A percentile compares a stretch with the other conserved stretches of the same genome.
phyloP scores from a whole-genome alignment of 1,140 invertebrate genomes.

The Dryas iulia region DNA sequence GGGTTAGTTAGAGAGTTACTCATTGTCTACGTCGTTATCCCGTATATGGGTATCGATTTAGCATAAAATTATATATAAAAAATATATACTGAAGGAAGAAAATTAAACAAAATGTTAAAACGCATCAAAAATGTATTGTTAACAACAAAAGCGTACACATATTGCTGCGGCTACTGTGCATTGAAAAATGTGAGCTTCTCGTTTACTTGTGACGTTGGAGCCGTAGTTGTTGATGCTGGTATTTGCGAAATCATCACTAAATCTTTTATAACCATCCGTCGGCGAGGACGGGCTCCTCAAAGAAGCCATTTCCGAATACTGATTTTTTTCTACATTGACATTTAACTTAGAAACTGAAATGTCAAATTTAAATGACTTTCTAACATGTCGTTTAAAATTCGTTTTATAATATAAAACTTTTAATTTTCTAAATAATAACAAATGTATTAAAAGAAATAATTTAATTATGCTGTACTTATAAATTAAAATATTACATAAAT shows the following conservation, averaged over 20 bases:
- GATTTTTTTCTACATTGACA: constrained; percentile 41
- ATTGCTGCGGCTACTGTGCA: constrained; percentile 71
- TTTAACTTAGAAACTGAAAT: background rate
- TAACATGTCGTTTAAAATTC: background rate
- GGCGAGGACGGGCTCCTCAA: constrained; percentile 77
- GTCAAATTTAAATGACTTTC: background rate
- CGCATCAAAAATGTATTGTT: constrained; percentile 72
- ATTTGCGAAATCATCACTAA: constrained; percentile 80
- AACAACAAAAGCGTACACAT: constrained; percentile 72
- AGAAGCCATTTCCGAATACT: constrained; percentile 77
- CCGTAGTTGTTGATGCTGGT: constrained; percentile 81
- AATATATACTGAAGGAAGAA: constrained; percentile 42
- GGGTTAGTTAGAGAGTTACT: constrained; percentile 61
- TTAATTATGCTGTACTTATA: too few relatives aligned
- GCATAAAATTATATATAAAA: constrained; percentile 31
- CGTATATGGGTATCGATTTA: constrained; percentile 52
- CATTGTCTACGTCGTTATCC: constrained; percentile 55
- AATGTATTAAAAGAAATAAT: too few relatives aligned
- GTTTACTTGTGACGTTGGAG: constrained; percentile 80
- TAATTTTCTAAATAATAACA: too few relatives aligned
- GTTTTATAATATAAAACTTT: background rate
- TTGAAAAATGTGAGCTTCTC: constrained; percentile 68
- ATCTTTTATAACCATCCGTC: constrained; percentile 81
- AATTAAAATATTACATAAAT: too few relatives aligned
- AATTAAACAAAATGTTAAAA: constrained; percentile 73